phyloP scores from a whole-genome alignment of 2,113 vertebrate species.

The Echinops telfairi region DNA sequence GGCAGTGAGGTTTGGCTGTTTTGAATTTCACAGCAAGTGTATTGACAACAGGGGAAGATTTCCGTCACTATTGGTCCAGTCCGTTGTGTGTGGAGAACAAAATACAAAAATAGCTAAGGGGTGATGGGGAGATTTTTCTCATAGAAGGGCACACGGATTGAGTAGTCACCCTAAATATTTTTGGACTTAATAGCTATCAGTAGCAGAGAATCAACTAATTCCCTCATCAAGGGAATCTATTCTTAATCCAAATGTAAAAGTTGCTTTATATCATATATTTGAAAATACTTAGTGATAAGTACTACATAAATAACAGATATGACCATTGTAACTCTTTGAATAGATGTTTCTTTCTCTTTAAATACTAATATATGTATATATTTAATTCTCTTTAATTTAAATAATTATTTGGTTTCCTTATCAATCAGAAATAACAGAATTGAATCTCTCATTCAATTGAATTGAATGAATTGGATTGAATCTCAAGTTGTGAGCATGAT shows the following conservation, averaged over 20 bases:
- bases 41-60: background rate
- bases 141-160: background rate
- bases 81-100: background rate
- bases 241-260: background rate
- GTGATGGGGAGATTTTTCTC: background rate
- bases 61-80: background rate
- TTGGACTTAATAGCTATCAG: background rate
- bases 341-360: no score
- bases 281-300: no score
- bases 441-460: background rate
- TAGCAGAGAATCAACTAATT: background rate
- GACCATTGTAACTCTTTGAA: no score
- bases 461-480: no score
- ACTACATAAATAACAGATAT: no score
- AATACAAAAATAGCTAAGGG: no score
- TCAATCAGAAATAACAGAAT: background rate
- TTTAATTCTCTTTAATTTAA: background rate
- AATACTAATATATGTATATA: no score
- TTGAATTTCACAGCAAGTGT: background rate
- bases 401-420: background rate
- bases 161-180: background rate
- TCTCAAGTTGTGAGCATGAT: background rate
- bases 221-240: background rate
- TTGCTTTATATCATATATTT: no score
- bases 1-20: no score